These are phyloP conservation scores for Buceros bicornis DNA, from an alignment of 2,797 vertebrate species.

Conservation along the genomic window DNA sequence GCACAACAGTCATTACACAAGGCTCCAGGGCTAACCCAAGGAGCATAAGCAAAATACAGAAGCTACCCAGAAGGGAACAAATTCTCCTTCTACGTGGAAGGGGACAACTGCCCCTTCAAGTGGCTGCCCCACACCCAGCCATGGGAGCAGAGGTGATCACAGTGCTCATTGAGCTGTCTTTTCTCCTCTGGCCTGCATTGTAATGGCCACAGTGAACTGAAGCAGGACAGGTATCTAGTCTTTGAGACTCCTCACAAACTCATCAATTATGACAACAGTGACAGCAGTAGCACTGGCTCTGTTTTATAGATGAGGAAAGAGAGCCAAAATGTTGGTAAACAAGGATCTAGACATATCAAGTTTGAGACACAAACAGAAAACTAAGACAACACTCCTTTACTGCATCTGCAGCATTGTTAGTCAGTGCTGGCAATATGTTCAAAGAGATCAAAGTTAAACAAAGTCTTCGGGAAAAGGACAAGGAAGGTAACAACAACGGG, in stretches of 20 bases:
- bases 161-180: not conserved
- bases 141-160: not conserved
- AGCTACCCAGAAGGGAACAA: rapidly evolving
- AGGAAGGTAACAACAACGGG: not conserved
- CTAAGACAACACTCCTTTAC: not conserved
- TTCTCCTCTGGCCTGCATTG: not conserved
- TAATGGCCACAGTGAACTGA: not conserved
- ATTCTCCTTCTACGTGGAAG: not conserved
- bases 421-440: not conserved
- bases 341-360: not conserved
- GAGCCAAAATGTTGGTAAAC: not conserved
- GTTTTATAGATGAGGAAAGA: not conserved
- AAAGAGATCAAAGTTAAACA: not conserved
- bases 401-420: not conserved
- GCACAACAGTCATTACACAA: not conserved
- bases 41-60: not conserved
- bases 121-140: rapidly evolving
- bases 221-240: not conserved
- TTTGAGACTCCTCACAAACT: not conserved
- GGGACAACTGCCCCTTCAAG: not conserved
- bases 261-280: rapidly evolving
- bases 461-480: not conserved
- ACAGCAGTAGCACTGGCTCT: not conserved
- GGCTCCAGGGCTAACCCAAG: not conserved
- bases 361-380: not conserved